phyloP scores from a whole-genome alignment of 2,797 vertebrate genomes.

The Leuciscus waleckii region DNA sequence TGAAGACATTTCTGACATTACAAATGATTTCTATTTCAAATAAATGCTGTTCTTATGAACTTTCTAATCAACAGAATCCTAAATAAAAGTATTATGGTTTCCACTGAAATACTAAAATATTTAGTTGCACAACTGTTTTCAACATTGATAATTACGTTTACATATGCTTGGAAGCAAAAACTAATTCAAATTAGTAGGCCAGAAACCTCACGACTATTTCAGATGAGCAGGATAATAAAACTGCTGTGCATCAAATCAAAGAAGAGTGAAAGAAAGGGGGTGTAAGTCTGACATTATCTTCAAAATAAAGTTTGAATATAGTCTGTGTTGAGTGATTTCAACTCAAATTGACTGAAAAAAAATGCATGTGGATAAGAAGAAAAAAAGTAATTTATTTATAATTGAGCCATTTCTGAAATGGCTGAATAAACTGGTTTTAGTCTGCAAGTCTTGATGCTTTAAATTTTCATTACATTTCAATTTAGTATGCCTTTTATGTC shows the following conservation, averaged over 20 bases:
- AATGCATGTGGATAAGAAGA: neutral
- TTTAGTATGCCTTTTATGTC: neutral
- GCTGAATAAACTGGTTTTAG: neutral
- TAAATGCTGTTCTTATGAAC: neutral
- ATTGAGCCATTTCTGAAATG: slow-evolving; percentile 10
- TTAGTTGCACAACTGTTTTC: neutral
- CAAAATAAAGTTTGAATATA: neutral
- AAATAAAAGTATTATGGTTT: neutral
- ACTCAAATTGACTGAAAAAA: neutral
- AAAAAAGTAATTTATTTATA: neutral
- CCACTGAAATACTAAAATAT: neutral
- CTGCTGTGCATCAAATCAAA: neutral
- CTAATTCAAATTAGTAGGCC: neutral
- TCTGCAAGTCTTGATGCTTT: neutral
- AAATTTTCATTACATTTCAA: neutral
- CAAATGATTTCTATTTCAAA: neutral
- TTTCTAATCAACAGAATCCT: neutral
- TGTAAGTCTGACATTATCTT: neutral
- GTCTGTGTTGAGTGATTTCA: neutral
- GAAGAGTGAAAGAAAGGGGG: neutral
- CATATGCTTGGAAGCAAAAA: neutral
- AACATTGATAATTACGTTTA: neutral
- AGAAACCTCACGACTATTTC: neutral
- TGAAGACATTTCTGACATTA: neutral
- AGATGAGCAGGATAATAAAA: neutral